A percentile compares a stretch with the other conserved stretches of the same genome.
These are phyloP conservation scores for Caenorhabditis brenneri DNA, from an alignment of 1,140 invertebrate genomes.

Conservation along the genomic window DNA sequence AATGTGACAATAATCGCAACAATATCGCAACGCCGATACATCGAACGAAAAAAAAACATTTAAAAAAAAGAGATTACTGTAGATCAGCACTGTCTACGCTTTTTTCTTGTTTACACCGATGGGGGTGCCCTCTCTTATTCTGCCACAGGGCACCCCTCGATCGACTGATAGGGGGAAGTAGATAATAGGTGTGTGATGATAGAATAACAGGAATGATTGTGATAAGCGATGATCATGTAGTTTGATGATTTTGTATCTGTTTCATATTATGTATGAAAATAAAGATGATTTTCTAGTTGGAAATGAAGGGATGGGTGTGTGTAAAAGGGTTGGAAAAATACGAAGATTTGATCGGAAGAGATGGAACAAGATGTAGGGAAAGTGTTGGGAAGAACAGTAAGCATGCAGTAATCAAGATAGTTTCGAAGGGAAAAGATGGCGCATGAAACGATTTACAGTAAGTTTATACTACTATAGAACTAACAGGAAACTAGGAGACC, in stretches of 20 bases:
- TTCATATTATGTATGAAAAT: background rate
- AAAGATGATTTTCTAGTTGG: background rate
- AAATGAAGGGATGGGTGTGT: background rate
- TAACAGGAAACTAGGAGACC: no score
- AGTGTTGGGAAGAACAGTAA: no score
- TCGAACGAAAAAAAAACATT: background rate
- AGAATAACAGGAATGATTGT: background rate
- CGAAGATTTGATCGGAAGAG: no score
- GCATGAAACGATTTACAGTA: no score
- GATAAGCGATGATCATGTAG: constrained; percentile 34
- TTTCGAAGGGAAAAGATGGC: no score
- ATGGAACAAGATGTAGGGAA: no score
- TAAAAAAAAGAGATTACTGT: background rate
- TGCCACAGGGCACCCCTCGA: background rate
- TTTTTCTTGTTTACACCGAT: background rate
- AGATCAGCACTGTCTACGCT: background rate
- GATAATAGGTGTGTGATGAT: constrained; percentile 7
- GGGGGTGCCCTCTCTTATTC: background rate
- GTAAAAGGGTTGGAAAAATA: no score
- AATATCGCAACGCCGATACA: background rate
- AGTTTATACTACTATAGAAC: no score
- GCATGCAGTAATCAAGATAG: no score
- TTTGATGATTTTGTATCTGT: constrained; percentile 29
- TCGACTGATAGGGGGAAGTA: no score
- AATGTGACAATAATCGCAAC: background rate